phyloP scores from a whole-genome alignment of 2,888 invertebrate genomes.

The Philereme vetulata region DNA sequence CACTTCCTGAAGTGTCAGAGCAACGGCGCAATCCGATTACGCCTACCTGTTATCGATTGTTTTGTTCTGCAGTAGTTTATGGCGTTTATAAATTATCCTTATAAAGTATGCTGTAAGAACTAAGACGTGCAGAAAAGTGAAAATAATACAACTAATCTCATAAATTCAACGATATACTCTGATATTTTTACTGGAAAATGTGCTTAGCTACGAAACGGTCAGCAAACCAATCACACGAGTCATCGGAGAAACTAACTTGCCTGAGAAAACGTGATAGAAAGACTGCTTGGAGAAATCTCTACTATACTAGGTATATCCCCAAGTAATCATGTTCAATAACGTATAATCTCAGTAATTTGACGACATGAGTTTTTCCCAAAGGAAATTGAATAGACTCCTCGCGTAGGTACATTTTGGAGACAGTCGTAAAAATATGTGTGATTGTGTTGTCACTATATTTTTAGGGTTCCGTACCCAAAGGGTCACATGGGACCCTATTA shows the following conservation, averaged over 20 bases:
- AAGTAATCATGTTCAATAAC: conserved; percentile 12
- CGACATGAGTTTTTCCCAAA: background rate
- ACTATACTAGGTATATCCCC: conserved; percentile 11
- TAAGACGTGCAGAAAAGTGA: background rate
- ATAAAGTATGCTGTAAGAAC: too few species aligned
- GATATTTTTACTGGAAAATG: too few species aligned
- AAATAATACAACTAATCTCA: background rate
- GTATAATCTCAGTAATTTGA: background rate
- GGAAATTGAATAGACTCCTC: too few species aligned
- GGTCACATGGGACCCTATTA: too few species aligned
- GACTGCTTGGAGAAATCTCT: conserved; percentile 30
- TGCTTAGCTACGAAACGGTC: conserved; percentile 17
- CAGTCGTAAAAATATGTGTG: too few species aligned
- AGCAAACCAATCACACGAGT: conserved; percentile 25
- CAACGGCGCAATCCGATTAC: conserved; percentile 68
- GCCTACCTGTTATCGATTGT: conserved; percentile 57
- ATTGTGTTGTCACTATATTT: too few species aligned
- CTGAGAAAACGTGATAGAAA: conserved; percentile 36
- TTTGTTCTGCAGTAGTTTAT: conserved; percentile 50
- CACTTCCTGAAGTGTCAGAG: conserved; percentile 68
- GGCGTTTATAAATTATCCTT: conserved; percentile 1
- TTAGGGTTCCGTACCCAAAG: too few species aligned
- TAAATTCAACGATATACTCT: too few species aligned
- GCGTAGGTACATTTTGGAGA: too few species aligned
- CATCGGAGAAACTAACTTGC: conserved; percentile 35